These are phyloP conservation scores for Aethes cnicana DNA, from an alignment of 2,888 invertebrate genomes.

Conservation along the genomic window DNA sequence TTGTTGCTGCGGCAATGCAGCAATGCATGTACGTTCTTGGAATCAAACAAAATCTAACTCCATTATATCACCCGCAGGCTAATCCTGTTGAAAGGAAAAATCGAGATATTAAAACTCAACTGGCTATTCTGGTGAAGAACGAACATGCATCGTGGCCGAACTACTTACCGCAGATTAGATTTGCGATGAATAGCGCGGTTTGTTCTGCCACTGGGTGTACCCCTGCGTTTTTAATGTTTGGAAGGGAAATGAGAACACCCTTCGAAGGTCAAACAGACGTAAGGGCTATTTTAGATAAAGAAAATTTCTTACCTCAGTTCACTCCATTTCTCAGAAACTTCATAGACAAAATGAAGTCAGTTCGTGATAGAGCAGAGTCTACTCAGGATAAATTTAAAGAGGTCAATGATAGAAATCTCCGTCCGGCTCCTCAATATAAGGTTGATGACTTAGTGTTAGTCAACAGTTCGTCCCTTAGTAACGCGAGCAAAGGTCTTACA, in stretches of 20 bases:
- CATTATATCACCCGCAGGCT: slow-evolving; percentile 48
- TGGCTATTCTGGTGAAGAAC: slow-evolving; percentile 37
- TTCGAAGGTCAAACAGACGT: slow-evolving; percentile 31
- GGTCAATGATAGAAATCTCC: no score
- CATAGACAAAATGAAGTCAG: slow-evolving; percentile 4
- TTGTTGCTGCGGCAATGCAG: slow-evolving; percentile 39
- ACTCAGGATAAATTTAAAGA: no score
- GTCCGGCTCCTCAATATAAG: no score
- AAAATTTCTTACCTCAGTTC: slow-evolving; percentile 34
- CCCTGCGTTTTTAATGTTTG: slow-evolving; percentile 42
- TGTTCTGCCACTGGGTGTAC: slow-evolving; percentile 35
- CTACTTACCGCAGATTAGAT: slow-evolving; percentile 37
- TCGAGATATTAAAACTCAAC: slow-evolving; percentile 43
- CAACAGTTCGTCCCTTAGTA: no score
- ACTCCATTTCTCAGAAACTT: slow-evolving; percentile 29
- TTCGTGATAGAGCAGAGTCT: slow-evolving; percentile 3
- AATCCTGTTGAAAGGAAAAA: slow-evolving; percentile 49
- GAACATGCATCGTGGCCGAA: slow-evolving; percentile 40
- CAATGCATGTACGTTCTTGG: slow-evolving; percentile 33
- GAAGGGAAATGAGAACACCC: slow-evolving; percentile 39
- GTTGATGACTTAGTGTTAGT: no score
- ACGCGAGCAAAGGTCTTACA: slow-evolving; percentile 15
- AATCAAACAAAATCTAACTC: slow-evolving; percentile 36
- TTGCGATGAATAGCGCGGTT: slow-evolving; percentile 39
- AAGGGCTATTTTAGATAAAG: slow-evolving; percentile 14